Percentiles rank a stretch among this genome's conserved stretches.
These are phyloP conservation scores for Lamellibrachia satsuma DNA, from an alignment of 2,888 invertebrate genomes.

Conservation along the genomic window DNA sequence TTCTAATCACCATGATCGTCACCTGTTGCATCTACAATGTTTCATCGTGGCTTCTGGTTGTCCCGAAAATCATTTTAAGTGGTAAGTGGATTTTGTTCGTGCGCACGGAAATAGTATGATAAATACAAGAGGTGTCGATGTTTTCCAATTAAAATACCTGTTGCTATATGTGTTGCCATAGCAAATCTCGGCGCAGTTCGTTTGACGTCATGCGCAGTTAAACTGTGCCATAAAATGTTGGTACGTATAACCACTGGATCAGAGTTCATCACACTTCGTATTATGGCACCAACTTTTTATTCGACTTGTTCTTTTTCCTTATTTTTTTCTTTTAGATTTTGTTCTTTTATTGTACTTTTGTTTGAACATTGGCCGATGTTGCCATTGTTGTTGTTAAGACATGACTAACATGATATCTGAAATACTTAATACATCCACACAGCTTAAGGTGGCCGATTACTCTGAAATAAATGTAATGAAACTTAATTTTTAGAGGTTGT, in stretches of 20 bases:
- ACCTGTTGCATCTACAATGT: neutral
- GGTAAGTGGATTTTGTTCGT: neutral
- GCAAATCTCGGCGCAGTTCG: no score
- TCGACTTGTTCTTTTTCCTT: neutral
- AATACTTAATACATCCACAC: no score
- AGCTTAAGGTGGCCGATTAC: no score
- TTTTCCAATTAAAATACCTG: no score
- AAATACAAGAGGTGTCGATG: neutral
- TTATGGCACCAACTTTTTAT: neutral
- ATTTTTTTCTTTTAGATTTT: no score
- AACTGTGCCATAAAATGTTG: neutral
- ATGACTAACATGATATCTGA: no score
- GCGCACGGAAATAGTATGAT: neutral
- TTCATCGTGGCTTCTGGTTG: neutral
- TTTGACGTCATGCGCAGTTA: neutral
- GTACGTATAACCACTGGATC: neutral
- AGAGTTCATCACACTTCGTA: neutral
- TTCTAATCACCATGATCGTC: neutral
- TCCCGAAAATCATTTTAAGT: neutral
- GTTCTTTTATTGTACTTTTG: no score
- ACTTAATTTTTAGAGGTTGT: no score
- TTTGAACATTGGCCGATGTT: no score
- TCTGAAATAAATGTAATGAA: no score
- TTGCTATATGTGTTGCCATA: no score
- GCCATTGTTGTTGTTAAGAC: no score